Evolutionary conservation across 1,140 invertebrate species (phyloP).

Genomic region (Coptotermes formosanus): DNA sequence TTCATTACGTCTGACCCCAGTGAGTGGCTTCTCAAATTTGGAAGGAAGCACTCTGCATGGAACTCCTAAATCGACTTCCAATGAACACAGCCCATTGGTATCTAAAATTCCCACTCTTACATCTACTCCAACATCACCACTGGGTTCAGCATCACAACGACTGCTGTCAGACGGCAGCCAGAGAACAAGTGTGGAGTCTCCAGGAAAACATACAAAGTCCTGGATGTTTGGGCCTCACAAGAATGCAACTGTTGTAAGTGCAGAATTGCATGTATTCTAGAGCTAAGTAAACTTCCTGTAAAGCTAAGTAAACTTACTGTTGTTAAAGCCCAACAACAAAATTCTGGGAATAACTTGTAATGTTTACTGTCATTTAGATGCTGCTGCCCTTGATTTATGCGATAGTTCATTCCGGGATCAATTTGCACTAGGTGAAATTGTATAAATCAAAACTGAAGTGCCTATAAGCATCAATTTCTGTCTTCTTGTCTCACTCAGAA

Average conservation of each 20-base stretch:
- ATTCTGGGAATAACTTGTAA: too few species aligned
- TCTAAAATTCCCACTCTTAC: not conserved
- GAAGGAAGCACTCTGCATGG: not conserved
- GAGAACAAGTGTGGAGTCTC: not conserved
- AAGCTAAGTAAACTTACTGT: too few species aligned
- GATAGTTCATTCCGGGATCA: too few species aligned
- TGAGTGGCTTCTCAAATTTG: not conserved
- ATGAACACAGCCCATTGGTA: not conserved
- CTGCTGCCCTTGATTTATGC: too few species aligned
- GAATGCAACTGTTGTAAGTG: conserved; percentile 57
- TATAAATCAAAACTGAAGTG: too few species aligned
- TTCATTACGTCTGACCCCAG: not conserved
- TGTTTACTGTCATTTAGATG: too few species aligned
- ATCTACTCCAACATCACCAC: conserved; percentile 1
- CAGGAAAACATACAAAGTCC: conserved; percentile 35
- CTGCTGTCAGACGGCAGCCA: not conserved
- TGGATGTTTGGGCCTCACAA: conserved; percentile 63
- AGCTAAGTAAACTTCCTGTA: too few species aligned
- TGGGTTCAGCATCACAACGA: not conserved
- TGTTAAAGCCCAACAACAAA: too few species aligned
- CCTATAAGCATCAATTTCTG: too few species aligned
- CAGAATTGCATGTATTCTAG: conserved; percentile 35
- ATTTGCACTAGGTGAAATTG: too few species aligned
- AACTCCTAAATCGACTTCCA: not conserved
- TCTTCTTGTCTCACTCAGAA: too few species aligned